These are phyloP conservation scores for Idaea straminata DNA, from an alignment of 2,888 invertebrate species.

Conservation along the genomic window DNA sequence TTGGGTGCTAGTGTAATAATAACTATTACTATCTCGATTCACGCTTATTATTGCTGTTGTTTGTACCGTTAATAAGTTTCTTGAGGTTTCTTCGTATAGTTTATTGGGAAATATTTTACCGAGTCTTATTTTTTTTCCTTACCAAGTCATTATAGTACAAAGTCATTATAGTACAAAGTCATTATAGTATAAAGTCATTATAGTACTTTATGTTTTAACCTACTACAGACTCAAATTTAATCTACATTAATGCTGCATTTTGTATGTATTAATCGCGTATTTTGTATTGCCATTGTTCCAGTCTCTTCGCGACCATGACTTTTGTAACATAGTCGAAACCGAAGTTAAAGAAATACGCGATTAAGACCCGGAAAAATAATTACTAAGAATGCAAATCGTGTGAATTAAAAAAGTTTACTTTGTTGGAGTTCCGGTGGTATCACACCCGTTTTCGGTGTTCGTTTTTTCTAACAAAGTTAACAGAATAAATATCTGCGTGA, in stretches of 20 bases:
- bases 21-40: not conserved
- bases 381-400: no score
- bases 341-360: no score
- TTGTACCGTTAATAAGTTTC: not conserved
- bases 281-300: not conserved
- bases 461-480: not conserved
- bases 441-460: not conserved
- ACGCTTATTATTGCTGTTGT: conserved; percentile 16
- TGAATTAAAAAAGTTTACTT: no score
- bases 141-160: no score
- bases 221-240: conserved; percentile 18
- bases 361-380: no score
- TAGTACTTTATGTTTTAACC: no score
- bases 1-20: conserved; percentile 13
- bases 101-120: not conserved
- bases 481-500: not conserved
- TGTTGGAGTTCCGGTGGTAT: not conserved
- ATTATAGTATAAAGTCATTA: no score
- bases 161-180: no score
- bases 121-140: not conserved
- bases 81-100: not conserved
- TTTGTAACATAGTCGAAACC: no score
- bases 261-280: not conserved
- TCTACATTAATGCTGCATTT: conserved; percentile 11
- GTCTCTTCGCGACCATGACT: no score